Conservation (phyloP, 2,797 vertebrate species). For the Botia kubotai region DNA sequence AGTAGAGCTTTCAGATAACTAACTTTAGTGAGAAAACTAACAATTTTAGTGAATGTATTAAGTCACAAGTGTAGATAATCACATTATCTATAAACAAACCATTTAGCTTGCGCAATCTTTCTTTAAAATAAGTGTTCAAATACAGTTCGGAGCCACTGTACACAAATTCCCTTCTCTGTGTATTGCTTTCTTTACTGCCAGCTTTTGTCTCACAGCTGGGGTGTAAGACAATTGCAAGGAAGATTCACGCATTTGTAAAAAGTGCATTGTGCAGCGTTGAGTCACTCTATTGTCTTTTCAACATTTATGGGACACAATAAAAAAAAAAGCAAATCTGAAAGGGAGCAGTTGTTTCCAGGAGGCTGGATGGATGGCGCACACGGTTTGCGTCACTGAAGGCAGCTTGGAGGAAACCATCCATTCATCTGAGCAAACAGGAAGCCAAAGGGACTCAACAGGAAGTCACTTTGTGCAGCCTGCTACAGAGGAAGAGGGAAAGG, state of each 20-base stretch:
- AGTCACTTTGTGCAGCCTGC: constrained; percentile 58
- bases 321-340: constrained; percentile 59
- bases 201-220: constrained; percentile 62
- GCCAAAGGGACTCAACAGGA: constrained; percentile 73
- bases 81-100: background rate
- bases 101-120: background rate
- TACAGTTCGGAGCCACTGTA: background rate
- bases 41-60: background rate
- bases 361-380: constrained; percentile 21
- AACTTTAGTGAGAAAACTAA: too few species aligned
- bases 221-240: constrained; percentile 69
- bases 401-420: constrained; percentile 75
- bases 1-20: too few species aligned
- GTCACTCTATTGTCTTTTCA: constrained; percentile 74
- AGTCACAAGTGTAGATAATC: background rate
- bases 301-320: constrained; percentile 53
- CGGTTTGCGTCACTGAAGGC: constrained; percentile 67
- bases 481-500: constrained; percentile 12
- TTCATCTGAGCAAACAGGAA: constrained; percentile 80
- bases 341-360: constrained; percentile 59
- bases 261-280: constrained; percentile 74
- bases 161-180: background rate
- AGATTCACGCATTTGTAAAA: constrained; percentile 13
- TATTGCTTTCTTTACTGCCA: background rate
- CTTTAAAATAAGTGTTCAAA: background rate